A percentile compares a stretch with the other conserved stretches of the same genome.
phyloP scores from a whole-genome alignment of 2,113 vertebrate genomes.

The Chaetorhynchus papuensis region DNA sequence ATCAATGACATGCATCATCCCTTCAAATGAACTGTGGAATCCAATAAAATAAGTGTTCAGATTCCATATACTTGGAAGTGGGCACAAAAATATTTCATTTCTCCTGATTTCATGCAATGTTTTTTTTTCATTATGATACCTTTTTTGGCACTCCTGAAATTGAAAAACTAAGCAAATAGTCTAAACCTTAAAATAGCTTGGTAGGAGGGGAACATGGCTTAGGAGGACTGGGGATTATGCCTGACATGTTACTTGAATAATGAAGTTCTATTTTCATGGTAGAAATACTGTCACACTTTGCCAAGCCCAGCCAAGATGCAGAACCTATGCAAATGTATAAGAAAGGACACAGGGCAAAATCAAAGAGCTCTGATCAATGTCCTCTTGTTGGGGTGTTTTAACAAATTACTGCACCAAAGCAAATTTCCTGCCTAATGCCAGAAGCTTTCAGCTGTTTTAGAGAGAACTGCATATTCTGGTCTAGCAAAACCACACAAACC shows the following conservation, averaged over 20 bases:
- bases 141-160: conserved; percentile 7
- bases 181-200: background rate
- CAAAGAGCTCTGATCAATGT: background rate
- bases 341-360: background rate
- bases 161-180: background rate
- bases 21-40: conserved; percentile 49
- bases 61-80: background rate
- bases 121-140: background rate
- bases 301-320: background rate
- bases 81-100: conserved; percentile 16
- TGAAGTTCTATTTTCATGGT: background rate
- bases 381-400: background rate
- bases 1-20: conserved; percentile 43
- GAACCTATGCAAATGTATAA: background rate
- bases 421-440: background rate
- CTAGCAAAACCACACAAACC: background rate
- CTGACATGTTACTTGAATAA: background rate
- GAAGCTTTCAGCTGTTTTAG: background rate
- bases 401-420: background rate
- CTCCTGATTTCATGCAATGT: conserved; percentile 27
- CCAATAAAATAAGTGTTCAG: conserved; percentile 16
- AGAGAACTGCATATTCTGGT: background rate
- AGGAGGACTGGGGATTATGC: background rate
- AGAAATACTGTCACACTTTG: background rate
- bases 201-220: background rate